phyloP scores from a whole-genome alignment of 1,140 invertebrate species.

The Drosophila prosaltans region DNA sequence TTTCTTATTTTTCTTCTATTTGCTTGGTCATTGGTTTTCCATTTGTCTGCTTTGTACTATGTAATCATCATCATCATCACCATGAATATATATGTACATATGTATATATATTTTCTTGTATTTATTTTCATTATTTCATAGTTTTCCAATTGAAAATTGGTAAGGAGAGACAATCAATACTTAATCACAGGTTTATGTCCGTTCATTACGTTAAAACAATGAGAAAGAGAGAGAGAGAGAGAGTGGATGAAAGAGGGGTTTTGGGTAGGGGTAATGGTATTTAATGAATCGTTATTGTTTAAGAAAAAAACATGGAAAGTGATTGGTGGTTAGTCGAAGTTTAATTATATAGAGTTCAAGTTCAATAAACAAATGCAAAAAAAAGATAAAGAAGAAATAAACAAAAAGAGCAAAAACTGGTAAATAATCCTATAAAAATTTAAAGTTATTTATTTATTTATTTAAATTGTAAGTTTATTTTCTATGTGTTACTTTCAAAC shows the following conservation, averaged over 20 bases:
- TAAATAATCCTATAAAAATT: no score
- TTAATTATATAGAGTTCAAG: not conserved
- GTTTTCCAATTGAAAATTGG: slow-evolving; percentile 6
- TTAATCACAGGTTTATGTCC: not conserved
- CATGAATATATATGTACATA: not conserved
- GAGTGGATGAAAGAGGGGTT: no score
- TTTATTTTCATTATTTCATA: slow-evolving; percentile 5
- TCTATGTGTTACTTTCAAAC: no score
- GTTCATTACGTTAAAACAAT: slow-evolving; percentile 2
- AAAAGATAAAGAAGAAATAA: not conserved
- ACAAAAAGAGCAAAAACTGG: no score
- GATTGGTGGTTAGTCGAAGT: not conserved
- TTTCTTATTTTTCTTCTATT: not conserved
- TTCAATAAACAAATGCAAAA: not conserved
- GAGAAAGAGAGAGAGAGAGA: not conserved
- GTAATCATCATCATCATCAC: slow-evolving; percentile 4
- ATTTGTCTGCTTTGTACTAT: not conserved
- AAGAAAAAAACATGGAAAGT: not conserved
- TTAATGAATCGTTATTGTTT: not conserved
- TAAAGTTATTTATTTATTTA: no score
- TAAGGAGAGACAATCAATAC: slow-evolving; percentile 5
- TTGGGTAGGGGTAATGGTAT: not conserved
- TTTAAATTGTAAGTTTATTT: no score
- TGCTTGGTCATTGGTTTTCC: not conserved
- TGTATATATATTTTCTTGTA: not conserved